Evolutionary conservation across 2,888 invertebrate genomes (phyloP), one percentile per base, ranked within the genome.

Genomic region (Gisinianus flammeolus): DNA sequence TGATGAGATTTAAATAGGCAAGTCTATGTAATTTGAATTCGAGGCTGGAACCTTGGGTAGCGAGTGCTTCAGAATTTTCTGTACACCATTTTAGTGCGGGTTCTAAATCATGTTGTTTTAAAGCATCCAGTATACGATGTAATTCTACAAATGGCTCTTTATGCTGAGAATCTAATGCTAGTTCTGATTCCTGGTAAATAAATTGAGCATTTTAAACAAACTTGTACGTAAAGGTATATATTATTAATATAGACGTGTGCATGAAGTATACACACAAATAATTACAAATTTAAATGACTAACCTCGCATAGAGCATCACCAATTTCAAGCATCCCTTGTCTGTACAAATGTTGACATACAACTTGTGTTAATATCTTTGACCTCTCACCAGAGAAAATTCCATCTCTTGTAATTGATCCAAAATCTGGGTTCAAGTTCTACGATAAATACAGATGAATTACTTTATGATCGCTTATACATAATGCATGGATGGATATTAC

Each of bases 321-420:
- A 52, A 97, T 95, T 76, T 96, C 95, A 83, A 96, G 91, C 90
- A 96, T 91, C 64, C 98, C 98, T 88, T 97, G 96, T 82, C 97
- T 91, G 86, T 95, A 94, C 86, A 97, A 94, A 89, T 98, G 98
- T 86, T 98, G 96, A 85, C 95, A 95, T 81, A 98, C 94, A 26
- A 96, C 95, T 88, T 93, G 92, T 87, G 94, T 94, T n/a, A 95
- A 87, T 24, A 93, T 87, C 85, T 90, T 89, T 70, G 91, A 88
- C 85, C 92, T 92, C 69, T 92, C 91, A 1, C 91, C 91, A 80
- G 91, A 90, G 87, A 96, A 94, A 0, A 94, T 91, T 83, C 93
- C 93, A 80, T 95, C 95, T 56, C 94, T 91, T 79, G 94, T 93
- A 0, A 96, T 95, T 0, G 94, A 92, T 0, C 93, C 93, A 88